These are phyloP conservation scores for Eudiplozoon nipponicum DNA, from an alignment of 2,888 invertebrate genomes.

Conservation along the genomic window DNA sequence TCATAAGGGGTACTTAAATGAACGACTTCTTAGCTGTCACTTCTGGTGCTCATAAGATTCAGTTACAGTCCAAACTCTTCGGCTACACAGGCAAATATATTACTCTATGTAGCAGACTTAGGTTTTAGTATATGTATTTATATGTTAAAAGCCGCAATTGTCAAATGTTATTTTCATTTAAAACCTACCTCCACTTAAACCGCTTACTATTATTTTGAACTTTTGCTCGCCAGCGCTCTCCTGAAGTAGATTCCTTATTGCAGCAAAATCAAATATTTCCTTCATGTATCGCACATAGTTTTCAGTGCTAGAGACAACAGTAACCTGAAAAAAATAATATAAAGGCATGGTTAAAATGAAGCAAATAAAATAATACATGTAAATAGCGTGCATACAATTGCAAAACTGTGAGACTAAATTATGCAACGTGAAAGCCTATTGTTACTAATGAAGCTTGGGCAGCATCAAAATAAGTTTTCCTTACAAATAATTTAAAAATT, in stretches of 20 bases:
- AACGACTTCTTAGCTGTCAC: no score
- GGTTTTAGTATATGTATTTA: neutral
- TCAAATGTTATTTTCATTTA: neutral
- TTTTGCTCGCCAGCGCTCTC: slow-evolving; percentile 29
- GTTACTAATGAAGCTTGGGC: no score
- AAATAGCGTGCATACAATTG: neutral
- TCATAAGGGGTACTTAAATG: no score
- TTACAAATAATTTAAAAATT: no score
- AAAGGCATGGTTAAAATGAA: neutral
- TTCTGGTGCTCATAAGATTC: no score
- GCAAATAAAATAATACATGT: neutral
- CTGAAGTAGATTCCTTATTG: slow-evolving; percentile 40
- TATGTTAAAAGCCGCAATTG: neutral
- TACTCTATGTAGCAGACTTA: no score
- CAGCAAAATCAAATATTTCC: slow-evolving; percentile 65
- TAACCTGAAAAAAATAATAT: neutral
- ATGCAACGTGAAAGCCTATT: no score
- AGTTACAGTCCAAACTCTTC: no score
- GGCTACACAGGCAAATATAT: no score
- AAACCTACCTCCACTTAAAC: slow-evolving; percentile 53
- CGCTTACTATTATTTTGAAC: slow-evolving; percentile 47
- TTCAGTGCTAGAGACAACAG: slow-evolving; percentile 51
- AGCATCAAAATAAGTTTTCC: no score
- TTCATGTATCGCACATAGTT: slow-evolving; percentile 68
- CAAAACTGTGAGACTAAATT: no score